Conservation (phyloP, 2,797 vertebrate genomes). For the Lacerta viridis region DNA sequence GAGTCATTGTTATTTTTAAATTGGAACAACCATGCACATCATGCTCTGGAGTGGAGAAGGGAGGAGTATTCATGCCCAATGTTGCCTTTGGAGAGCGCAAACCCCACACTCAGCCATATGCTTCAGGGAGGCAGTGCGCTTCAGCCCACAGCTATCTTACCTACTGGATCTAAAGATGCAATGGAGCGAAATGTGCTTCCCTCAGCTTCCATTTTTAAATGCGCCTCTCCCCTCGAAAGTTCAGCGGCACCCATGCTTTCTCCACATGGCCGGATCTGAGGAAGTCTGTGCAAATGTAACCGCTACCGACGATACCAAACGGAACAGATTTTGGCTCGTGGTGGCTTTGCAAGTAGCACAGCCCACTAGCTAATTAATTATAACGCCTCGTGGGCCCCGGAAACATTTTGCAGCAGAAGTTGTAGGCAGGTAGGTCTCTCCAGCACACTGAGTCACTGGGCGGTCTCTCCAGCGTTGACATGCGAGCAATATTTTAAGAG, state of each 20-base stretch:
- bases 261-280: constrained; percentile 8
- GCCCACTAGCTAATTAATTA: constrained; percentile 61
- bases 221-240: not conserved
- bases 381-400: constrained; percentile 39
- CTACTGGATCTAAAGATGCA: constrained; percentile 62
- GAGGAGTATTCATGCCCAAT: constrained; percentile 64
- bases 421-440: not conserved
- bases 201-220: constrained; percentile 18
- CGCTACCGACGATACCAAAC: constrained; percentile 36
- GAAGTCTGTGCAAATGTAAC: constrained; percentile 17
- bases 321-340: constrained; percentile 40
- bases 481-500: not conserved
- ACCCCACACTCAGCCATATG: constrained; percentile 72
- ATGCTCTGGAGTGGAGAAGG: constrained; percentile 64
- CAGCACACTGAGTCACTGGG: constrained; percentile 26
- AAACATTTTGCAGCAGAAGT: constrained; percentile 18
- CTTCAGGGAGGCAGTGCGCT: constrained; percentile 74
- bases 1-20: constrained; percentile 75
- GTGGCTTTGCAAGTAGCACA: constrained; percentile 29
- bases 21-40: constrained; percentile 77
- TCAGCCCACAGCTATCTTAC: constrained; percentile 71
- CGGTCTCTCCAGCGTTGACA: not conserved
- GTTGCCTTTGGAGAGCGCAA: constrained; percentile 63
- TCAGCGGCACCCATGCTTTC: not conserved
- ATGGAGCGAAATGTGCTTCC: constrained; percentile 44